Evolutionary conservation across 2,797 vertebrate species (phyloP).

Genomic region (Alosa sapidissima): DNA sequence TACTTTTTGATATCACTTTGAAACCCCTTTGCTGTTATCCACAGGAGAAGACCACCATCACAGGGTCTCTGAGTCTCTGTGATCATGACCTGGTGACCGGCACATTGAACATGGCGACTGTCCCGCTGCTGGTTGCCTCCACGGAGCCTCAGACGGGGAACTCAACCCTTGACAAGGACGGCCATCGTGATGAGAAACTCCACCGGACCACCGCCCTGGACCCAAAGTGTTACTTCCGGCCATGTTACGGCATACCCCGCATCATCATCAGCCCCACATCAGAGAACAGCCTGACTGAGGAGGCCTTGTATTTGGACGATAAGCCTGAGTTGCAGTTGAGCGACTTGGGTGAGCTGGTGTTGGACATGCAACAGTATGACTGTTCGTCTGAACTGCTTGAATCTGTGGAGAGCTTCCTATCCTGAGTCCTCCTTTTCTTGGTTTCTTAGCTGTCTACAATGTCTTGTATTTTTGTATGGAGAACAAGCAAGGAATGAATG

Average conservation of each 20-base stretch:
- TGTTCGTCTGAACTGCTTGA: background rate
- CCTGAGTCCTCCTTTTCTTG: background rate
- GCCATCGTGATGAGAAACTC: background rate
- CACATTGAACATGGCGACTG: slow-evolving; percentile 56
- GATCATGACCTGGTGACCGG: slow-evolving; percentile 40
- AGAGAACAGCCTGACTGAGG: slow-evolving; percentile 56
- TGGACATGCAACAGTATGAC: background rate
- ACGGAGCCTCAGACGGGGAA: background rate
- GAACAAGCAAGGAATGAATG: background rate
- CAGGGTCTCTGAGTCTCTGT: background rate
- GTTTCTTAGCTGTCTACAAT: background rate
- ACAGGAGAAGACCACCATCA: background rate
- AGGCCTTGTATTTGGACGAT: slow-evolving; percentile 40
- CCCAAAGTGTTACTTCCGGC: background rate
- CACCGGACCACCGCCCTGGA: background rate
- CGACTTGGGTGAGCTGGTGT: background rate
- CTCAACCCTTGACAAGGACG: background rate
- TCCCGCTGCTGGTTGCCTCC: background rate
- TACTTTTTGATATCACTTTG: too few species aligned
- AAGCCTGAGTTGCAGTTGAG: background rate
- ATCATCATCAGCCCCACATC: slow-evolving; percentile 70
- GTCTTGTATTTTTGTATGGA: slow-evolving; percentile 12
- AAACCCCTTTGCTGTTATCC: background rate
- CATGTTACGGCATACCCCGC: slow-evolving; percentile 45
- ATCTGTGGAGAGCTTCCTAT: slow-evolving; percentile 1